Conservation (phyloP, 2,888 invertebrate species). For the Pyrgus malvae region DNA sequence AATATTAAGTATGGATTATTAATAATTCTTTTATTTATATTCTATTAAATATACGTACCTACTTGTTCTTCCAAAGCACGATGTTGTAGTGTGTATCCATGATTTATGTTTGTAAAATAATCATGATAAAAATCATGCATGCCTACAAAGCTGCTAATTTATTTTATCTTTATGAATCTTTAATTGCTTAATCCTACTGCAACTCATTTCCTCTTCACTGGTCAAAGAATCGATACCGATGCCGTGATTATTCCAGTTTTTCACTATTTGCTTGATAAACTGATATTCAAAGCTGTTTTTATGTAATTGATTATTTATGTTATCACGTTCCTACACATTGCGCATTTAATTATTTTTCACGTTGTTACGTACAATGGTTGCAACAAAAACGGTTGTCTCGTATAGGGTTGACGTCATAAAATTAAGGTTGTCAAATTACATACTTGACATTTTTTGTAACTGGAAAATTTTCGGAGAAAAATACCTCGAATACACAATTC, state of each 20-base stretch:
- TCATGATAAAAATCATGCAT: not conserved
- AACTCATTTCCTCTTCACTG: not conserved
- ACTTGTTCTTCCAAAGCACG: no score
- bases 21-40: no score
- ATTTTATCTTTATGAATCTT: not conserved
- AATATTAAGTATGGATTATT: no score
- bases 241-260: not conserved
- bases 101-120: not conserved
- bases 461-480: no score
- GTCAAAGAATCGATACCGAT: conserved; percentile 7
- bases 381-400: not conserved
- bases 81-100: no score
- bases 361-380: conserved; percentile 3
- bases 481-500: no score
- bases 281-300: conserved; percentile 4
- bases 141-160: conserved; percentile 1
- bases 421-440: no score
- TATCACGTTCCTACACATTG: not conserved
- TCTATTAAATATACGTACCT: no score
- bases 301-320: conserved; percentile 8
- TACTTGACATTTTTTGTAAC: no score
- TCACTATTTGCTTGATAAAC: conserved; percentile 5
- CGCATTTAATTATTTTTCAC: conserved; percentile 2
- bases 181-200: not conserved
- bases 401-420: conserved; percentile 14